These are phyloP conservation scores for Rhyacichthys aspro DNA, from an alignment of 2,797 vertebrate genomes.

Conservation along the genomic window DNA sequence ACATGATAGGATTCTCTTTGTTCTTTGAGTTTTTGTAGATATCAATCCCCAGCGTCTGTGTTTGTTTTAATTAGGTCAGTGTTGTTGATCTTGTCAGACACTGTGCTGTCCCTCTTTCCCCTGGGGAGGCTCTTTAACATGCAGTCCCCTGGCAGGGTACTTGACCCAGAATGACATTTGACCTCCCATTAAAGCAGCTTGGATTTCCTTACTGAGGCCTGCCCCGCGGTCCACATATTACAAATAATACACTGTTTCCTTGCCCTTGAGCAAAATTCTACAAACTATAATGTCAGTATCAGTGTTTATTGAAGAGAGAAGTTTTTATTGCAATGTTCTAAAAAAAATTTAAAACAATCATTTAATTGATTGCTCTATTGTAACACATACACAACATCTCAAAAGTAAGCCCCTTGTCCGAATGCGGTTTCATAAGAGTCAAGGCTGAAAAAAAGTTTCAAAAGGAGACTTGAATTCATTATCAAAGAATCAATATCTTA, in stretches of 20 bases:
- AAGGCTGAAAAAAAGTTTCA: neutral
- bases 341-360: neutral
- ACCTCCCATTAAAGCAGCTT: constrained; percentile 69
- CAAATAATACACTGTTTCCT: constrained; percentile 41
- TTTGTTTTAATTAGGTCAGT: constrained; percentile 75
- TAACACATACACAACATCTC: neutral
- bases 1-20: constrained; percentile 48
- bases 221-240: constrained; percentile 39
- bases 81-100: constrained; percentile 64
- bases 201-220: constrained; percentile 41
- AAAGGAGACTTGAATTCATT: constrained; percentile 5
- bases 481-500: constrained; percentile 40
- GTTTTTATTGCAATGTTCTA: neutral
- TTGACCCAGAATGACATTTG: constrained; percentile 73
- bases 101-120: constrained; percentile 52
- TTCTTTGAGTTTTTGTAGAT: constrained; percentile 46
- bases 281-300: neutral
- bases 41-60: constrained; percentile 44
- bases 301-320: too few species aligned
- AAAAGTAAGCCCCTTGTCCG: neutral
- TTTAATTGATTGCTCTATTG: too few species aligned
- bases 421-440: neutral
- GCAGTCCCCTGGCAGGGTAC: constrained; percentile 66
- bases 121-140: constrained; percentile 70
- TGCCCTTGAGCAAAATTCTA: constrained; percentile 33